Evolutionary conservation across 2,113 vertebrate genomes (phyloP).

Genomic region (Calcarius ornatus): DNA sequence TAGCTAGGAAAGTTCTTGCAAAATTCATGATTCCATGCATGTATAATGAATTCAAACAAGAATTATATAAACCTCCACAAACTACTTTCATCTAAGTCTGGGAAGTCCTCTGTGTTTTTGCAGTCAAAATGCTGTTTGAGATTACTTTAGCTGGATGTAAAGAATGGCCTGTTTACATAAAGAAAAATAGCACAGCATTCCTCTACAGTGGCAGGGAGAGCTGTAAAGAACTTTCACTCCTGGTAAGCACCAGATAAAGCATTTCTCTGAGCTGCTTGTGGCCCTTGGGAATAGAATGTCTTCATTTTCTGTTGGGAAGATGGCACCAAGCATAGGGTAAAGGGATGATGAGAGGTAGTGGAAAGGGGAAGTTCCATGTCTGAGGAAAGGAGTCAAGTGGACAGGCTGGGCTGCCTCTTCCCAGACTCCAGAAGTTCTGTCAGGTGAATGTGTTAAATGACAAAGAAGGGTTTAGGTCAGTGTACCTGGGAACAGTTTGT

Average conservation of each 20-base stretch:
- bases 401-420: background rate
- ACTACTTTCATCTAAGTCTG: constrained; percentile 49
- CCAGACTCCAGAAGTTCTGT: background rate
- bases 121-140: constrained; percentile 10
- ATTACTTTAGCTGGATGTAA: constrained; percentile 7
- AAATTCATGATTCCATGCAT: constrained; percentile 60
- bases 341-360: background rate
- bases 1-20: constrained; percentile 58
- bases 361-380: background rate
- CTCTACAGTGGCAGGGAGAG: background rate
- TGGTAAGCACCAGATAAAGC: background rate
- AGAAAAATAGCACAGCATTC: background rate
- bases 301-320: background rate
- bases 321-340: background rate
- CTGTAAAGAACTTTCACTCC: background rate
- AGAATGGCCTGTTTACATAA: constrained; percentile 12
- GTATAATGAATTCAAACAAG: constrained; percentile 60
- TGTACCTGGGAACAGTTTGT: background rate
- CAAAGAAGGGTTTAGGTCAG: background rate
- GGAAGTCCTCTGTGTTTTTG: constrained; percentile 52
- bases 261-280: background rate
- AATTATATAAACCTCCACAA: constrained; percentile 53
- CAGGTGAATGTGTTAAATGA: background rate
- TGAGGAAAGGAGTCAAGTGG: background rate
- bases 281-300: background rate